A percentile compares a stretch with the other conserved stretches of the same genome.
These are phyloP conservation scores for Hydraecia micacea DNA, from an alignment of 2,888 invertebrate genomes.

Conservation along the genomic window DNA sequence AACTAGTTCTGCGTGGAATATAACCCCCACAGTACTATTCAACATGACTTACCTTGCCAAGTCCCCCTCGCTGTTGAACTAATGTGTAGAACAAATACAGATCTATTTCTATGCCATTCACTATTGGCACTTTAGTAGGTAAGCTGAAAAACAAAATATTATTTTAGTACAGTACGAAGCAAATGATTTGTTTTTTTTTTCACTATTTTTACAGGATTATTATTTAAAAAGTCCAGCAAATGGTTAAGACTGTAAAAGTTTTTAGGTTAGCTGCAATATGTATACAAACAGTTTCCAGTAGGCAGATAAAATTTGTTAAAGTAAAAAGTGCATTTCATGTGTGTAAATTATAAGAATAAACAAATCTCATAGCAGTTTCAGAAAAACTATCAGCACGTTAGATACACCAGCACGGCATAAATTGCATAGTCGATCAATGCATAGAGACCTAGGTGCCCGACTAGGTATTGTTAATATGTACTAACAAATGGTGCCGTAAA, in stretches of 20 bases:
- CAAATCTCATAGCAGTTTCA: background rate
- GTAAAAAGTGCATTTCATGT: background rate
- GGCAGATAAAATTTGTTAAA: background rate
- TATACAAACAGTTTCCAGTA: constrained; percentile 7
- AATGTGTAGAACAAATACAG: constrained; percentile 97
- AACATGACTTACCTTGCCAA: constrained; percentile 95
- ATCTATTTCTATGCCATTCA: constrained; percentile 98
- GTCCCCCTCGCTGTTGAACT: constrained; percentile 97
- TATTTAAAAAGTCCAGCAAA: background rate
- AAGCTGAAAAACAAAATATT: constrained; percentile 88
- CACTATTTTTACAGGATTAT: background rate
- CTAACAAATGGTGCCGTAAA: background rate
- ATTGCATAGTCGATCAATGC: background rate
- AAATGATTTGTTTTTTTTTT: background rate
- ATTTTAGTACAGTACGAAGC: background rate
- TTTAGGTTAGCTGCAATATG: constrained; percentile 36
- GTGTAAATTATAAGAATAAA: background rate
- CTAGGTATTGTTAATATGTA: constrained; percentile 5
- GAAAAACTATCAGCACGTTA: background rate
- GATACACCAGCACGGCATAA: background rate
- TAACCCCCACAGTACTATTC: constrained; percentile 54
- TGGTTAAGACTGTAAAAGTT: background rate
- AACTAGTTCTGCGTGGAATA: no score
- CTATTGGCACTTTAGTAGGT: constrained; percentile 91
- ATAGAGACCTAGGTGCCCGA: background rate